A percentile compares a stretch with the other conserved stretches of the same genome.
phyloP scores from a whole-genome alignment of 23 tunicate species.

The Aplidium turbinatum region DNA sequence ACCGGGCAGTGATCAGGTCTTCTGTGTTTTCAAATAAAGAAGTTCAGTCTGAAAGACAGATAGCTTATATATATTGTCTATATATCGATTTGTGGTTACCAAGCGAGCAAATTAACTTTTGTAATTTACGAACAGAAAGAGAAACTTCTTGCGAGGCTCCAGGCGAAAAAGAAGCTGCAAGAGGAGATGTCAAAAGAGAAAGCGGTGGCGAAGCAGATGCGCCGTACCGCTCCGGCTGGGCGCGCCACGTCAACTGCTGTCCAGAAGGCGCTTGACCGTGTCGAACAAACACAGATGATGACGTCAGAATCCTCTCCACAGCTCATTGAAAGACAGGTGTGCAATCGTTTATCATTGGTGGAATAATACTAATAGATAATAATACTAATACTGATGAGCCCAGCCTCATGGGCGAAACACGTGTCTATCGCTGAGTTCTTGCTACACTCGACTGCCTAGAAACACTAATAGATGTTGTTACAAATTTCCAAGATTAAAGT shows the following conservation, averaged over 20 bases:
- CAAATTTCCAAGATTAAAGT: neutral
- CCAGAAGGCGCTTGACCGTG: constrained; percentile 30
- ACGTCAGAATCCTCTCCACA: constrained; percentile 10
- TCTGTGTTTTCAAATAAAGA: too few species aligned
- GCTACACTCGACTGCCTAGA: too few species aligned
- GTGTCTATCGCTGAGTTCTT: too few species aligned
- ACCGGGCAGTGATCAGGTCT: too few species aligned
- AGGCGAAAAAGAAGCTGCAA: constrained; percentile 67
- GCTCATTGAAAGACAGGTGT: constrained; percentile 66
- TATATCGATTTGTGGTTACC: too few species aligned
- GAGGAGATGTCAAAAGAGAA: constrained; percentile 86
- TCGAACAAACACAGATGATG: constrained; percentile 16
- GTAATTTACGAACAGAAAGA: too few species aligned
- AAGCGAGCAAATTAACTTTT: too few species aligned
- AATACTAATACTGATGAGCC: too few species aligned
- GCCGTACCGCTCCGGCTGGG: constrained; percentile 18
- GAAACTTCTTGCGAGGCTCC: constrained; percentile 54
- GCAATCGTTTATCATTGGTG: neutral
- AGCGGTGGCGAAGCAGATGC: constrained; percentile 80
- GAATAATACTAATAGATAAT: too few species aligned
- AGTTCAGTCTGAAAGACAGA: too few species aligned
- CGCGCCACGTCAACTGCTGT: constrained; percentile 29
- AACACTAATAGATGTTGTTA: neutral
- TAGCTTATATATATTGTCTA: too few species aligned
- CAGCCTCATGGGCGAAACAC: too few species aligned